phyloP scores from a whole-genome alignment of 2,113 vertebrate genomes.

The Equus quagga region DNA sequence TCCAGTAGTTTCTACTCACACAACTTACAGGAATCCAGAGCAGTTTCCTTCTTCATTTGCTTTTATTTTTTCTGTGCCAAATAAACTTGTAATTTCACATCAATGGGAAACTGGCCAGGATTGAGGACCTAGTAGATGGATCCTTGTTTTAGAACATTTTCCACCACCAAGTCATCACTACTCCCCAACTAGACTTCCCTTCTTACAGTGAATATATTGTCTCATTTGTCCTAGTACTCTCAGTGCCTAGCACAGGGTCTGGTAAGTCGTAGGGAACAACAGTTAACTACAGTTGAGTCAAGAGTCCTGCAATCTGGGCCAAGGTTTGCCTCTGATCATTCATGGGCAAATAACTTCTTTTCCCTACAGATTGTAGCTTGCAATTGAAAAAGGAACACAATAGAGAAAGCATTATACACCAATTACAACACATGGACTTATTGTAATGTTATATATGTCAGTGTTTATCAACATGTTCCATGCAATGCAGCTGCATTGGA shows the following conservation, averaged over 20 bases:
- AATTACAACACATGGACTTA: not conserved
- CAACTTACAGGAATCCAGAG: not conserved
- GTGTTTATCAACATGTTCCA: not conserved
- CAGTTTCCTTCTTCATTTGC: not conserved
- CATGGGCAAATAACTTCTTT: not conserved
- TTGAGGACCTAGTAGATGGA: not conserved
- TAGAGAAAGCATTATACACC: not conserved
- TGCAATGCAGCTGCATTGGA: not conserved
- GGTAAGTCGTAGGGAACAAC: not conserved
- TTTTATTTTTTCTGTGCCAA: not conserved
- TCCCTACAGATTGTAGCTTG: not conserved
- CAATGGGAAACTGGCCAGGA: not conserved
- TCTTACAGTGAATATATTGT: not conserved
- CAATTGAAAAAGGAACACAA: not conserved
- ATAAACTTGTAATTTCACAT: not conserved
- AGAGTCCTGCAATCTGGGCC: not conserved
- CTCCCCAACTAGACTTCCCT: not conserved
- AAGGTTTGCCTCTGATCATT: not conserved
- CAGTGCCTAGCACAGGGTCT: not conserved
- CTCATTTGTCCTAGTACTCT: not conserved
- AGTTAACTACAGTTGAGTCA: not conserved
- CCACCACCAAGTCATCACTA: not conserved
- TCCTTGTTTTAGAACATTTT: not conserved
- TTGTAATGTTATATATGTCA: not conserved
- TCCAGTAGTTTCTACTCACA: not conserved